Evolutionary conservation across 2,888 invertebrate species (phyloP).

Genomic region (Rapana venosa): DNA sequence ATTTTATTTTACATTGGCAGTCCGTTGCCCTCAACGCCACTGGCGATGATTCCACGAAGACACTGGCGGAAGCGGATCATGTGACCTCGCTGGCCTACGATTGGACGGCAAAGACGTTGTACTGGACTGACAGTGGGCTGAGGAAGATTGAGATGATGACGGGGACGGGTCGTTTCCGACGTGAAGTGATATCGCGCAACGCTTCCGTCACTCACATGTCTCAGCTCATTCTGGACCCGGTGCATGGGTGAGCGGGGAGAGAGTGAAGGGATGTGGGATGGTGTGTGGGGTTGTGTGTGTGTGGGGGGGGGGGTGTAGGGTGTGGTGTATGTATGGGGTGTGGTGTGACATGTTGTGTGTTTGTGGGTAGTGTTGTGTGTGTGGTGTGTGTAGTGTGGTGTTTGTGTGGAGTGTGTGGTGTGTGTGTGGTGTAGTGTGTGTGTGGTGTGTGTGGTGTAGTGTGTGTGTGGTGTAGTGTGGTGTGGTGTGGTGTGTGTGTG

Average conservation of each 20-base stretch:
- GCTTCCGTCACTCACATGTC: slow-evolving; percentile 84
- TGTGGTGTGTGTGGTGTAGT: no score
- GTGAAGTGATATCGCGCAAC: slow-evolving; percentile 84
- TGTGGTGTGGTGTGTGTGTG: no score
- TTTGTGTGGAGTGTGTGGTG: neutral
- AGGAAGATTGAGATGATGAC: slow-evolving; percentile 91
- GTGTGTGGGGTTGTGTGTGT: neutral
- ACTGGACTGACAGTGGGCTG: slow-evolving; percentile 89
- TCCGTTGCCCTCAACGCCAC: neutral
- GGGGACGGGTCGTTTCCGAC: slow-evolving; percentile 87
- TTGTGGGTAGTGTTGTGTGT: neutral
- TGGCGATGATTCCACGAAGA: neutral
- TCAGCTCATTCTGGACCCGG: slow-evolving; percentile 90
- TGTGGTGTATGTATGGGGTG: neutral
- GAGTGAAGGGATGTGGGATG: neutral
- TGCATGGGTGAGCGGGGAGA: slow-evolving; percentile 81
- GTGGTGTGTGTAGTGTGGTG: neutral
- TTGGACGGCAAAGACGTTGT: slow-evolving; percentile 91
- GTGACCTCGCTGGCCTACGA: slow-evolving; percentile 87
- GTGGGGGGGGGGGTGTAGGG: neutral
- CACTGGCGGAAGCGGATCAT: slow-evolving; percentile 11
- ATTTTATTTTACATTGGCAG: neutral
- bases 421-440: no score
- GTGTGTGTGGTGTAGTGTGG: no score
- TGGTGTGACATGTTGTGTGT: neutral